phyloP scores from a whole-genome alignment of 2,888 invertebrate species.

The Eupithecia subfuscata region DNA sequence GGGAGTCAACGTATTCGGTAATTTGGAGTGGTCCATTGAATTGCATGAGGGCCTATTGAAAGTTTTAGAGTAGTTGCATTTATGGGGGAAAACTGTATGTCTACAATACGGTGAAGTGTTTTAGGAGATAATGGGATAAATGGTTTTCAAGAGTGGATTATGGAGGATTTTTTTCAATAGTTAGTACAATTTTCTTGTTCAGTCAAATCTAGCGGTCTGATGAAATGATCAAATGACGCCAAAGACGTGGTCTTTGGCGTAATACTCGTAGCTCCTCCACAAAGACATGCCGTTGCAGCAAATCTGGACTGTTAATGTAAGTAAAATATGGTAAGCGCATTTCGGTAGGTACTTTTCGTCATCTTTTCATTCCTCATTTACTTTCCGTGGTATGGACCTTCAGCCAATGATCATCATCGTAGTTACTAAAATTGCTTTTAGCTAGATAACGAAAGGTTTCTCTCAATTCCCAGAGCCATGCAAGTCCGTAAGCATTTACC shows the following conservation, averaged over 20 bases:
- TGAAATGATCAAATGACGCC: background rate
- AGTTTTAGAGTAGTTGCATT: conserved; percentile 43
- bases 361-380: background rate
- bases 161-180: background rate
- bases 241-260: background rate
- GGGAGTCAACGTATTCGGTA: conserved; percentile 58
- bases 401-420: background rate
- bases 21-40: conserved; percentile 60
- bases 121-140: conserved; percentile 4
- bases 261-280: background rate
- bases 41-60: conserved; percentile 50
- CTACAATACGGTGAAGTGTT: conserved; percentile 15
- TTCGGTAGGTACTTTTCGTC: background rate
- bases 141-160: background rate
- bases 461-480: background rate
- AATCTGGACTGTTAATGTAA: background rate
- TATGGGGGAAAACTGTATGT: conserved; percentile 25
- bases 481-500: background rate
- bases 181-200: background rate
- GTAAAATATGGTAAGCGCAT: background rate
- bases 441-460: background rate
- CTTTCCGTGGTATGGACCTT: background rate
- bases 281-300: background rate
- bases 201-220: background rate
- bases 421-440: background rate